These are phyloP conservation scores for Leptopilina clavipes DNA, from an alignment of 1,140 invertebrate genomes.

Conservation along the genomic window DNA sequence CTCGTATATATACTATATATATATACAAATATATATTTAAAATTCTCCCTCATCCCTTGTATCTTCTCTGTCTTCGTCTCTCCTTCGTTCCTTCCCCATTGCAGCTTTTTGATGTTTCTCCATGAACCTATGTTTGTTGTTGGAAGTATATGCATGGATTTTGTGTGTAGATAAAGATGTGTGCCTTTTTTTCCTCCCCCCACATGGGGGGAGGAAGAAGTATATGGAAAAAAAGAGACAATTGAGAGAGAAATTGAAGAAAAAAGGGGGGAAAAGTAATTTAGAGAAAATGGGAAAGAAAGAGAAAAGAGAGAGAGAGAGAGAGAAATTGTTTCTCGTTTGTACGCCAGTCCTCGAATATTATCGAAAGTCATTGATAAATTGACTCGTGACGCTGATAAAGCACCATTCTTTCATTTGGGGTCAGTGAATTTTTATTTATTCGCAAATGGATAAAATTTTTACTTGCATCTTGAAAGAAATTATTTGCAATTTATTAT, in stretches of 20 bases:
- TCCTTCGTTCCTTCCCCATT: conserved; percentile 39
- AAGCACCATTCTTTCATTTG: no score
- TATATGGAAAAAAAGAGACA: conserved; percentile 41
- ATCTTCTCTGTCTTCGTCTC: conserved; percentile 4
- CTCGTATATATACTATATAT: not conserved
- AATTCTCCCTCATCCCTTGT: conserved; percentile 31
- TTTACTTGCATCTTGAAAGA: no score
- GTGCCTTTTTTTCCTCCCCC: conserved; percentile 35
- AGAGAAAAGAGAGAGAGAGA: no score
- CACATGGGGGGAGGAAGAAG: not conserved
- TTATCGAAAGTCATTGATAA: no score
- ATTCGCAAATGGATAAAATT: no score
- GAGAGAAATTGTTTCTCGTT: no score
- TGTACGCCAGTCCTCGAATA: no score
- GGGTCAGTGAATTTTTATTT: no score
- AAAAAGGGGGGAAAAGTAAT: no score
- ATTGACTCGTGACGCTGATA: no score
- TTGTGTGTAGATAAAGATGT: conserved; percentile 26
- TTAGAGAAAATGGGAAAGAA: no score
- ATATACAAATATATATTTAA: not conserved
- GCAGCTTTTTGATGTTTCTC: conserved; percentile 67
- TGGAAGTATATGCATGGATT: conserved; percentile 42
- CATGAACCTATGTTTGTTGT: conserved; percentile 53
- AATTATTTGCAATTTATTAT: no score
- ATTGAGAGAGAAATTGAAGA: conserved; percentile 17